Evolutionary conservation across 2,888 invertebrate species (phyloP).

Genomic region (Lepidocyrtinus sp.): DNA sequence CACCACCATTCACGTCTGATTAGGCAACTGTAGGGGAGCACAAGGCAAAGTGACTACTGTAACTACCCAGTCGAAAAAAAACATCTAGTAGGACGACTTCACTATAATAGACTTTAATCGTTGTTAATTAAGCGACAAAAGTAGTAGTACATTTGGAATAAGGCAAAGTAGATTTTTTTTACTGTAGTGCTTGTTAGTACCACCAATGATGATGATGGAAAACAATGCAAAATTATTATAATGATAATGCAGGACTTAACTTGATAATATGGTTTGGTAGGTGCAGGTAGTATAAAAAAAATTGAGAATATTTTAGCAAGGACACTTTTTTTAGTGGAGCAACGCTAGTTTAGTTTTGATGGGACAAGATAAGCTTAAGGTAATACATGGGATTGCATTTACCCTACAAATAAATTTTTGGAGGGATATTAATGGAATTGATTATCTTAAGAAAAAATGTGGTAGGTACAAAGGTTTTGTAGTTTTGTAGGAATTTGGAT

Average conservation of each 20-base stretch:
- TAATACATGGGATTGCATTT: background rate
- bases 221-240: no score
- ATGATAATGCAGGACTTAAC: background rate
- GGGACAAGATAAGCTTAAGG: background rate
- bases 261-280: background rate
- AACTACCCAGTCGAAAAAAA: background rate
- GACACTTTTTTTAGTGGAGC: constrained; percentile 1
- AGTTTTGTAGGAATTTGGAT: no score
- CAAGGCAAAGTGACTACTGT: background rate
- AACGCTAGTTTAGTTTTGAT: background rate
- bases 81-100: no score
- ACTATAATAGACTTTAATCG: constrained; percentile 17
- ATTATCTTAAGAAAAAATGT: no score
- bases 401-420: no score
- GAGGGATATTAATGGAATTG: no score
- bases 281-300: constrained; percentile 6
- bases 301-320: constrained; percentile 6
- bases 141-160: background rate
- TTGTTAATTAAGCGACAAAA: constrained; percentile 20
- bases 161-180: background rate
- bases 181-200: constrained; percentile 6
- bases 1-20: constrained; percentile 16
- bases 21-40: background rate
- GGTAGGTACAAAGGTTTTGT: no score
- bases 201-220: background rate